Evolutionary conservation across 1,140 invertebrate genomes (phyloP).

Genomic region (Tetranychus urticae): DNA sequence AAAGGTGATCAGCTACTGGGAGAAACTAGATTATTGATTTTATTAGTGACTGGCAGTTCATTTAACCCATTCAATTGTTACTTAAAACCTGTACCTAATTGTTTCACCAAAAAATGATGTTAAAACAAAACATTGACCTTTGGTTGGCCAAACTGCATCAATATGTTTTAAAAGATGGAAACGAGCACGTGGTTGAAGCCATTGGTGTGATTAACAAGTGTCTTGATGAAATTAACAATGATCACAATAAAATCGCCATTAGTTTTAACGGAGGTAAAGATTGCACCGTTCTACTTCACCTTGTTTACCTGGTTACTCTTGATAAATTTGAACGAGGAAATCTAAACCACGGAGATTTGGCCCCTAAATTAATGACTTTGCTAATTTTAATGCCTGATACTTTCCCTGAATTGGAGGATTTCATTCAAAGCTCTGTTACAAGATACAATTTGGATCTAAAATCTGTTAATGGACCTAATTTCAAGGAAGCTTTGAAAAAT

Average conservation of each 20-base stretch:
- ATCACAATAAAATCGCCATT: slow-evolving; percentile 32
- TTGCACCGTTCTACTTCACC: slow-evolving; percentile 66
- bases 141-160: not conserved
- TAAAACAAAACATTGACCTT: not conserved
- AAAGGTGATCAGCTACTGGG: too few relatives aligned
- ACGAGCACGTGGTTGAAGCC: not conserved
- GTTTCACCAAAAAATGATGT: not conserved
- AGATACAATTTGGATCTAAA: slow-evolving; percentile 44
- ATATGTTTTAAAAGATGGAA: not conserved
- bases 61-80: not conserved
- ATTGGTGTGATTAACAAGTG: not conserved
- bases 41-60: too few relatives aligned
- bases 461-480: slow-evolving; percentile 34
- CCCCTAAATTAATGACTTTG: slow-evolving; percentile 30
- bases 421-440: slow-evolving; percentile 39
- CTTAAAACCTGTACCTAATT: not conserved
- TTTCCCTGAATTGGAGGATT: slow-evolving; percentile 63
- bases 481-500: slow-evolving; percentile 38
- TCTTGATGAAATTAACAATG: not conserved
- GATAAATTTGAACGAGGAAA: slow-evolving; percentile 22
- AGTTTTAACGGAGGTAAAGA: slow-evolving; percentile 96
- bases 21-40: too few relatives aligned
- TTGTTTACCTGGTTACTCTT: slow-evolving; percentile 31
- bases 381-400: slow-evolving; percentile 48
- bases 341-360: slow-evolving; percentile 9